Conservation (phyloP, 2,888 invertebrate genomes). For the Pachymerium ferrugineum region DNA sequence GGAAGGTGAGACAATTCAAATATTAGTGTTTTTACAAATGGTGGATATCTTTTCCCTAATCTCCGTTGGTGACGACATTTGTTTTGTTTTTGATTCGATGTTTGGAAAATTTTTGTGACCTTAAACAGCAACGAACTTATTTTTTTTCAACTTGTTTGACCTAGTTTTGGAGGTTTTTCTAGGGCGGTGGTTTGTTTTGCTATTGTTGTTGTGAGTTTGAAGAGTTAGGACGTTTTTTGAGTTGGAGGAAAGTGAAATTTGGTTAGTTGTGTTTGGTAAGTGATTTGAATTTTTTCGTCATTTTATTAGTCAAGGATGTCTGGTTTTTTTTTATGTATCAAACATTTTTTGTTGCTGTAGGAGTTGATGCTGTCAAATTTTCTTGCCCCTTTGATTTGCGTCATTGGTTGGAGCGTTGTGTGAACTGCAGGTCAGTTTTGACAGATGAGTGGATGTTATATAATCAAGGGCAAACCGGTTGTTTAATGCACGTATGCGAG, state of each 20-base stretch:
- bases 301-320: not conserved
- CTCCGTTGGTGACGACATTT: no score
- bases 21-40: no score
- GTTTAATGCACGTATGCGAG: no score
- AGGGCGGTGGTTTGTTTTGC: not conserved
- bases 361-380: not conserved
- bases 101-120: not conserved
- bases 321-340: not conserved
- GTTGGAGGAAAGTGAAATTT: not conserved
- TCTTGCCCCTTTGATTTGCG: not conserved
- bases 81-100: no score
- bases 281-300: not conserved
- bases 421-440: slow-evolving; percentile 1
- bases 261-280: not conserved
- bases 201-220: not conserved
- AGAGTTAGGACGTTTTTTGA: not conserved
- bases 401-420: not conserved
- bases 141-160: not conserved
- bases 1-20: no score
- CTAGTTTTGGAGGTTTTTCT: not conserved
- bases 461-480: slow-evolving; percentile 14
- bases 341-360: not conserved
- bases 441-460: slow-evolving; percentile 6
- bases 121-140: not conserved
- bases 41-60: no score